These are phyloP conservation scores for Plotosus lineatus DNA, from an alignment of 2,113 vertebrate genomes.

Conservation along the genomic window DNA sequence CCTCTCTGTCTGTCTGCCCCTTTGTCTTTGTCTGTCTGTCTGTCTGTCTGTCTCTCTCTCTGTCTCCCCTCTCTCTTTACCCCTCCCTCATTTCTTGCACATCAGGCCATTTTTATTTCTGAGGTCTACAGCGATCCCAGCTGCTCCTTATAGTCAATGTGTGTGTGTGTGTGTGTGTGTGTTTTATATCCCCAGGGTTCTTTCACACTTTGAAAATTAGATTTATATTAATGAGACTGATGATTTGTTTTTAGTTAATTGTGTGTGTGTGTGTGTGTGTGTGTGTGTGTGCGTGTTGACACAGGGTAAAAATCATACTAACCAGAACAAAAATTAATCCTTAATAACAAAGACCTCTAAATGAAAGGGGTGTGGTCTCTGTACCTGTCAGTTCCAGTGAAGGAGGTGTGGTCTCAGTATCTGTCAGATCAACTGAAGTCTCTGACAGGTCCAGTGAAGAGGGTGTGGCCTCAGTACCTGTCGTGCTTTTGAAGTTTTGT, in stretches of 20 bases:
- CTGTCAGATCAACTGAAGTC: background rate
- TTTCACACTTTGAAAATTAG: background rate
- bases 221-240: constrained; percentile 44
- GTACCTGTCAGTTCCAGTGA: background rate
- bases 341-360: background rate
- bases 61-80: constrained; percentile 22
- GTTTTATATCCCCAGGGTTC: constrained; percentile 21
- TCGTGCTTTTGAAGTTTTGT: background rate
- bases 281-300: constrained; percentile 1
- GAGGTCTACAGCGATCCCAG: constrained; percentile 70
- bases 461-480: background rate
- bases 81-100: background rate
- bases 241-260: background rate
- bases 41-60: background rate
- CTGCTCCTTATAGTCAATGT: constrained; percentile 78
- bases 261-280: background rate
- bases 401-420: background rate
- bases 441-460: background rate
- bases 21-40: background rate
- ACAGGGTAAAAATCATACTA: background rate
- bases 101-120: constrained; percentile 60
- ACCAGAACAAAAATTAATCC: constrained; percentile 24
- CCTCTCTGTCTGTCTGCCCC: constrained; percentile 14
- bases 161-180: constrained; percentile 11
- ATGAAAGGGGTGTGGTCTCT: background rate